A percentile compares a stretch with the other conserved stretches of the same genome.
Conservation (phyloP, 1,140 invertebrate genomes). For the Tribolium castaneum region DNA sequence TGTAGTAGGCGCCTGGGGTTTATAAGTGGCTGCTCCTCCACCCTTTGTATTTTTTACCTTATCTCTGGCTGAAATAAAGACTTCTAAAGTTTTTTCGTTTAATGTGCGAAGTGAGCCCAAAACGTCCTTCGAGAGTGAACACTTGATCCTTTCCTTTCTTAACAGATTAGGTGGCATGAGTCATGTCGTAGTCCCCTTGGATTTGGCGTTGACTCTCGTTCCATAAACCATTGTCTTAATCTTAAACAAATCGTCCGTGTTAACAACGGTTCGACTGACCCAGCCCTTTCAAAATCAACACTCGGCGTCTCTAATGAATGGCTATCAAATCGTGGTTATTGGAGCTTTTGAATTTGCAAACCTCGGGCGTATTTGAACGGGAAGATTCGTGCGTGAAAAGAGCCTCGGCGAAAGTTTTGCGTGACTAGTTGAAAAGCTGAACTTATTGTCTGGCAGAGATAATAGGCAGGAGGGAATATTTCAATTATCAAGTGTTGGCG, state of each 20-base stretch:
- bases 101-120: not conserved
- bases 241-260: conserved; percentile 24
- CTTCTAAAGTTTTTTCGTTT: not conserved
- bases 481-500: conserved; percentile 39
- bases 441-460: conserved; percentile 37
- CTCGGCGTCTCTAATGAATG: not conserved
- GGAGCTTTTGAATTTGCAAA: not conserved
- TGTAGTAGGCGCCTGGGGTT: too few species aligned
- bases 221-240: conserved; percentile 18
- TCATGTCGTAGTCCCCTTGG: not conserved
- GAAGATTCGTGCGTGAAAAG: conserved; percentile 20
- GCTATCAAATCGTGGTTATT: not conserved
- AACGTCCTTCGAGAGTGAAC: not conserved
- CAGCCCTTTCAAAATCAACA: conserved; percentile 2
- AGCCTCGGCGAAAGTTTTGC: conserved; percentile 20
- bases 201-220: conserved; percentile 1
- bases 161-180: conserved; percentile 11
- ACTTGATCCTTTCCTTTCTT: conserved; percentile 6
- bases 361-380: not conserved
- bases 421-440: conserved; percentile 41
- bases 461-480: conserved; percentile 33
- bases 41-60: not conserved
- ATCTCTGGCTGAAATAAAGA: not conserved
- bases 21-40: too few species aligned
- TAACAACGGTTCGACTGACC: not conserved